These are phyloP conservation scores for Piezodorus guildinii DNA, from an alignment of 1,140 invertebrate genomes.

Conservation along the genomic window DNA sequence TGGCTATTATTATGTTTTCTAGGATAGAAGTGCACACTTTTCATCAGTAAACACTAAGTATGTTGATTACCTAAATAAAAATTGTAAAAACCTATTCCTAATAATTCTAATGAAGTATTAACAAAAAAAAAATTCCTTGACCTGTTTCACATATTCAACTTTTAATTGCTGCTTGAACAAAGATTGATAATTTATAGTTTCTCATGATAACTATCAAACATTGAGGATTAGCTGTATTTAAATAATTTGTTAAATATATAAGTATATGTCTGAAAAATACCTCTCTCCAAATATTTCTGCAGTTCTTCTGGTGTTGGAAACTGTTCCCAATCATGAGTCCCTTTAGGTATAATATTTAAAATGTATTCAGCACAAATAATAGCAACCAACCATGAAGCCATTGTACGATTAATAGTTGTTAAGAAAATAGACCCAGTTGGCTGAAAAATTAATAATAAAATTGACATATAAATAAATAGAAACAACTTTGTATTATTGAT, in stretches of 20 bases:
- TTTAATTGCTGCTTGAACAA: neutral
- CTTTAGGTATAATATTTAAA: constrained; percentile 9
- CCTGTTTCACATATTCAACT: neutral
- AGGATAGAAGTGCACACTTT: too few species aligned
- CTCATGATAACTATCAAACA: neutral
- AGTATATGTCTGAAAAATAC: neutral
- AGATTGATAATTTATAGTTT: neutral
- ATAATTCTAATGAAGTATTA: too few species aligned
- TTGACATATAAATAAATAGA: too few species aligned
- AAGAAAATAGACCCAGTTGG: constrained; percentile 18
- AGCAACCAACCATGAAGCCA: constrained; percentile 9
- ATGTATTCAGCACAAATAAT: constrained; percentile 18
- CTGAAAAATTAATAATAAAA: constrained; percentile 5
- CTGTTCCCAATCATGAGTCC: constrained; percentile 19
- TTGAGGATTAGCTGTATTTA: neutral
- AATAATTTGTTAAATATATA: neutral
- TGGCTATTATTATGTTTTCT: too few species aligned
- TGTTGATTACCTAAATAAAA: too few species aligned
- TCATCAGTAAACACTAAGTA: too few species aligned
- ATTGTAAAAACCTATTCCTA: too few species aligned
- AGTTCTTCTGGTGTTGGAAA: constrained; percentile 10
- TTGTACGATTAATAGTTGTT: constrained; percentile 18
- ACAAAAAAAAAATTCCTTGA: too few species aligned
- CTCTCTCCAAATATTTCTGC: neutral
- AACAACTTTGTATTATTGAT: too few species aligned